A percentile compares a stretch with the other conserved stretches of the same genome.
Evolutionary conservation across 2,888 invertebrate species (phyloP).

Genomic region (Nephrotoma flavescens): DNA sequence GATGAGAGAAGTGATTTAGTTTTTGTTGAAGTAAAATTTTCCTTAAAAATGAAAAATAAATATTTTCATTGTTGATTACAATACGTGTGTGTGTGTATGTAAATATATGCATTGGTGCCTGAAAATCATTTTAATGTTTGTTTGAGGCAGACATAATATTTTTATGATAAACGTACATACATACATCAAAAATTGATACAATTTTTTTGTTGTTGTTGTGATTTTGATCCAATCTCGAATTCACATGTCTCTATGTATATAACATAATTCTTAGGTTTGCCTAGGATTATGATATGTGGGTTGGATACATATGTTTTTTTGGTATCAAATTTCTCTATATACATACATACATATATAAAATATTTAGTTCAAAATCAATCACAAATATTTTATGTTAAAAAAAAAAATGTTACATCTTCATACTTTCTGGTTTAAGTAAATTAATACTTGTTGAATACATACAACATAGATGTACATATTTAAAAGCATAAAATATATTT

Average conservation of each 20-base stretch:
- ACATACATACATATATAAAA: background rate
- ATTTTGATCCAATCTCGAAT: background rate
- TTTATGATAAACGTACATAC: background rate
- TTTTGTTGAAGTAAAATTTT: background rate
- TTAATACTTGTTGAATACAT: background rate
- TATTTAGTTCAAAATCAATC: background rate
- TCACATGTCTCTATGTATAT: background rate
- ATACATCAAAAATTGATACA: background rate
- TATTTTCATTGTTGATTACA: background rate
- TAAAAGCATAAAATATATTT: background rate
- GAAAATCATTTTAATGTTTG: background rate
- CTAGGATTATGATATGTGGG: background rate
- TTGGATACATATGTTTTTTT: background rate
- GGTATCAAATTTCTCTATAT: background rate
- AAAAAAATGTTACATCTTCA: background rate
- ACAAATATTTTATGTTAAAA: background rate
- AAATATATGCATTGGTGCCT: background rate
- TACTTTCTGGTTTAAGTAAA: background rate
- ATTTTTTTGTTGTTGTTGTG: background rate
- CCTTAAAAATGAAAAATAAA: background rate
- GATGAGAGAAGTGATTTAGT: background rate
- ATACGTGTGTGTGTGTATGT: background rate
- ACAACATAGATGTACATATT: background rate
- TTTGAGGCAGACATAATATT: background rate
- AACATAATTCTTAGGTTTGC: background rate